Evolutionary conservation across 1,140 invertebrate genomes (phyloP).

Genomic region (Stegodyphus mimosarum): DNA sequence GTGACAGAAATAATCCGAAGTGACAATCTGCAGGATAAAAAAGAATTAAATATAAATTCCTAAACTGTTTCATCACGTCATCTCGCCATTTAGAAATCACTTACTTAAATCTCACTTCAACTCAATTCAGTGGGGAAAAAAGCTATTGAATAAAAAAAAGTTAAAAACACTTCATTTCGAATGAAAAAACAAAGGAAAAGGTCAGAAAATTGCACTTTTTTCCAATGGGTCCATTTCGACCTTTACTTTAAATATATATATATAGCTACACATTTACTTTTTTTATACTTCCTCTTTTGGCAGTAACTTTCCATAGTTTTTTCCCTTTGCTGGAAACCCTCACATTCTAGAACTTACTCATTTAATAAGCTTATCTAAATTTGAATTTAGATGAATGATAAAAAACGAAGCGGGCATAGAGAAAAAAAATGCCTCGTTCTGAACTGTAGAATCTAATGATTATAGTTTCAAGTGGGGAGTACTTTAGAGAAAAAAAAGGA

Average conservation of each 20-base stretch:
- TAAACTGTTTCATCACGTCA: background rate
- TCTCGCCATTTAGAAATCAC: constrained; percentile 41
- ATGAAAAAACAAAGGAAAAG: constrained; percentile 34
- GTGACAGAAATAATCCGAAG: no score
- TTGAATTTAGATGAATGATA: constrained; percentile 61
- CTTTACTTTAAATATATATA: constrained; percentile 22
- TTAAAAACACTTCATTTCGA: constrained; percentile 53
- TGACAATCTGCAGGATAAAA: no score
- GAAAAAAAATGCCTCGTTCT: constrained; percentile 28
- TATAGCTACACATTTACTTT: background rate
- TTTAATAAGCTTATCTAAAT: constrained; percentile 62
- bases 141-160: background rate
- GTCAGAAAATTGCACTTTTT: constrained; percentile 48
- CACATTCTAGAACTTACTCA: constrained; percentile 24
- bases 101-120: constrained; percentile 11
- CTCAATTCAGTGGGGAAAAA: background rate
- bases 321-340: background rate
- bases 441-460: constrained; percentile 60
- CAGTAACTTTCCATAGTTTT: background rate
- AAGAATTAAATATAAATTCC: no score
- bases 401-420: constrained; percentile 12
- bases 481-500: constrained; percentile 12
- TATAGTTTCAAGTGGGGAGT: constrained; percentile 55
- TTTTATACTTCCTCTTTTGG: background rate
- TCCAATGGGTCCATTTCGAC: constrained; percentile 41